These are phyloP conservation scores for Ligdia adustata DNA, from an alignment of 2,888 invertebrate genomes.

Conservation along the genomic window DNA sequence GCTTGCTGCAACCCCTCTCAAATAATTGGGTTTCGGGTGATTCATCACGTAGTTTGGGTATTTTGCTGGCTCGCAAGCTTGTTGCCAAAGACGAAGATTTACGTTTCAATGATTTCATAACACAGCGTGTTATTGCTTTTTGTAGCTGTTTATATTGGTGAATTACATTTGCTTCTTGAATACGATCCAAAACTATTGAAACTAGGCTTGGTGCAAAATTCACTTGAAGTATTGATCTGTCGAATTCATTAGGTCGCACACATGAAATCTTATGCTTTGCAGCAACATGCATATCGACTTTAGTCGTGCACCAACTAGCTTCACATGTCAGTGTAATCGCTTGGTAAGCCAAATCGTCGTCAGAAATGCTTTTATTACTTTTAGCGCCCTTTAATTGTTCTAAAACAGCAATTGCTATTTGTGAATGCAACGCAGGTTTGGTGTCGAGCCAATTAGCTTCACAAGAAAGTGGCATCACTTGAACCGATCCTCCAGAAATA, in stretches of 20 bases:
- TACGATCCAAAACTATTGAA: constrained; percentile 15
- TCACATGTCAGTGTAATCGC: not conserved
- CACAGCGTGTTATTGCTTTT: not conserved
- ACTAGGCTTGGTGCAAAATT: constrained; percentile 17
- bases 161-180: constrained; percentile 16
- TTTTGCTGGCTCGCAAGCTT: constrained; percentile 15
- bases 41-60: constrained; percentile 14
- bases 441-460: constrained; percentile 1
- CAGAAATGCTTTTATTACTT: no score
- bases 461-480: not conserved
- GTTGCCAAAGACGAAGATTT: constrained; percentile 13
- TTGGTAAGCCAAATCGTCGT: no score
- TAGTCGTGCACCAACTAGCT: not conserved
- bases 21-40: not conserved
- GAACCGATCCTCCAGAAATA: no score
- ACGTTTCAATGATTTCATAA: constrained; percentile 20
- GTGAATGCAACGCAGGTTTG: not conserved
- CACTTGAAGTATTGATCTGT: not conserved
- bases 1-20: not conserved
- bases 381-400: no score
- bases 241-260: not conserved
- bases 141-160: not conserved
- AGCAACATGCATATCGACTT: not conserved
- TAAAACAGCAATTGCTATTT: no score
- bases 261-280: no score